Evolutionary conservation across 2,797 vertebrate genomes (phyloP).

Genomic region (Hydrophis major): DNA sequence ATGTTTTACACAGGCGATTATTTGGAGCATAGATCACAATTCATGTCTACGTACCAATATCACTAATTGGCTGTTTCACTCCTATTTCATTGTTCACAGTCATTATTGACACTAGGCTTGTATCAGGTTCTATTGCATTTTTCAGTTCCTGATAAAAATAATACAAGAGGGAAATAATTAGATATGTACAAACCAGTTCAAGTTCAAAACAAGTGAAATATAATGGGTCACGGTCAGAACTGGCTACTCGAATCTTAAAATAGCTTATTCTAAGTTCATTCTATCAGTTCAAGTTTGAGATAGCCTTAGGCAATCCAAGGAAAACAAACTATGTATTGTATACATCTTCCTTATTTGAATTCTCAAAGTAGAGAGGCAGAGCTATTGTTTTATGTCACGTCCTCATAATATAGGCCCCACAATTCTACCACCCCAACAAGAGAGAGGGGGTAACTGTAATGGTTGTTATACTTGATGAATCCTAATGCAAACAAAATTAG

Average conservation of each 20-base stretch:
- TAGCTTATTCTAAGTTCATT: not conserved
- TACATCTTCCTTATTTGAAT: not conserved
- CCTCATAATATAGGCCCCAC: not conserved
- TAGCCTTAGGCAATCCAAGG: not conserved
- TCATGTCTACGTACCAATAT: slow-evolving; percentile 81
- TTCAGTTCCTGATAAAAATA: slow-evolving; percentile 71
- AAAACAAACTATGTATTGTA: not conserved
- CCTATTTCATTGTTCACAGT: slow-evolving; percentile 97
- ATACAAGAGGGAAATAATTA: slow-evolving; percentile 7
- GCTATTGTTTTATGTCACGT: not conserved
- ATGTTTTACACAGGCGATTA: not conserved
- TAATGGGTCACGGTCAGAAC: not conserved
- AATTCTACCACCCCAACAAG: not conserved
- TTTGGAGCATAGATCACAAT: not conserved
- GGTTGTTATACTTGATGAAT: not conserved
- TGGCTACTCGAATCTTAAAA: not conserved
- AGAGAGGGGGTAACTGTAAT: not conserved
- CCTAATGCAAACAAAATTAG: not conserved
- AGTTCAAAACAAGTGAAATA: not conserved
- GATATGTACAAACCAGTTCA: not conserved
- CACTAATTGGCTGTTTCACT: slow-evolving; percentile 87
- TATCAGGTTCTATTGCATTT: slow-evolving; percentile 84
- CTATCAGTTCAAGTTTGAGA: not conserved
- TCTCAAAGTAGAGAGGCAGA: not conserved
- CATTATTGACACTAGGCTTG: slow-evolving; percentile 93